Evolutionary conservation across 2,888 invertebrate species (phyloP).

Genomic region (Lathronympha strigana): DNA sequence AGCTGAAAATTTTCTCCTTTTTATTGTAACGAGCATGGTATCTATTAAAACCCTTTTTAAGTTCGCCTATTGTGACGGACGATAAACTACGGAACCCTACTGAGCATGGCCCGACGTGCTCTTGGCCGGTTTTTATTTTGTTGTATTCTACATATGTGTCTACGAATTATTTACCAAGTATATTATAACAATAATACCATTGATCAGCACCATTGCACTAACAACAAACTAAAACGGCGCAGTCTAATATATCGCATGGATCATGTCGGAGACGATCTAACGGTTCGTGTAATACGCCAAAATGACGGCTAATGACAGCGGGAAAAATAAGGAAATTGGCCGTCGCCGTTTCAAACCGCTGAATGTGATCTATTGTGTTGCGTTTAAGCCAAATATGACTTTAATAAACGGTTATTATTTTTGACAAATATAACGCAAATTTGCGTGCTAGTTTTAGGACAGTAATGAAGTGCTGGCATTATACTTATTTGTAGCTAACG

Average conservation of each 20-base stretch:
- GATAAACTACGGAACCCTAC: too few species aligned
- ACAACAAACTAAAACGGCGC: slow-evolving; percentile 44
- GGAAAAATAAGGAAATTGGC: slow-evolving; percentile 67
- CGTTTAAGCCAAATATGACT: slow-evolving; percentile 53
- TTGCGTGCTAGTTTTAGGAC: neutral
- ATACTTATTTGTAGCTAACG: slow-evolving; percentile 4
- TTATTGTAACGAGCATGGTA: too few species aligned
- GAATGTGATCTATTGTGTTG: slow-evolving; percentile 61
- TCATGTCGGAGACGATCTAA: slow-evolving; percentile 56
- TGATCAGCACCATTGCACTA: slow-evolving; percentile 26
- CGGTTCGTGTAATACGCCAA: slow-evolving; percentile 72
- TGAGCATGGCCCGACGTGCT: too few species aligned
- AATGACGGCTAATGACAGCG: slow-evolving; percentile 72
- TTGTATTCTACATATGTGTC: too few species aligned
- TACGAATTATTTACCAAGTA: too few species aligned
- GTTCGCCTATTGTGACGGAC: too few species aligned
- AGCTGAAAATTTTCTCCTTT: too few species aligned
- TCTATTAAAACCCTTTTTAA: too few species aligned
- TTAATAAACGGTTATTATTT: slow-evolving; percentile 52
- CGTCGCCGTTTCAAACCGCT: slow-evolving; percentile 61
- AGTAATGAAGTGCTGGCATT: slow-evolving; percentile 8
- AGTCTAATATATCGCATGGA: slow-evolving; percentile 50
- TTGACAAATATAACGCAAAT: slow-evolving; percentile 22
- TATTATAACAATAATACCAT: slow-evolving; percentile 1
- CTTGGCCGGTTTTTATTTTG: too few species aligned